These are phyloP conservation scores for Chalcis sispes DNA, from an alignment of 2,888 invertebrate species.

Conservation along the genomic window DNA sequence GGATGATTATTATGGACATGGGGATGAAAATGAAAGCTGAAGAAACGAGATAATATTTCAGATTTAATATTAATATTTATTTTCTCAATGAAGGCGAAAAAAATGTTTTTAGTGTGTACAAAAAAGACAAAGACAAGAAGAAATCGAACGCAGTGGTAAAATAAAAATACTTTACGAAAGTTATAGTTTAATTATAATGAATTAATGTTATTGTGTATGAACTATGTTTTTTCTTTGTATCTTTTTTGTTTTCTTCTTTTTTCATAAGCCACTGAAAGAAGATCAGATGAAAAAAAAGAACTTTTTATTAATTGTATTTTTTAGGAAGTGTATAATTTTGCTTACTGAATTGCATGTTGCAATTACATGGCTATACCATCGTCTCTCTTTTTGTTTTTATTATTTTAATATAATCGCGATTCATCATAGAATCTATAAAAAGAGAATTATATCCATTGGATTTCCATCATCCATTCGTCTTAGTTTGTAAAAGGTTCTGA, in stretches of 20 bases:
- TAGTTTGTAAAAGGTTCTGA: constrained; percentile 47
- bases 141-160: constrained; percentile 60
- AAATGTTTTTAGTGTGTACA: constrained; percentile 74
- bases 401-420: constrained; percentile 56
- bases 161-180: constrained; percentile 72
- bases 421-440: constrained; percentile 57
- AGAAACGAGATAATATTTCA: constrained; percentile 71
- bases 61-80: constrained; percentile 76
- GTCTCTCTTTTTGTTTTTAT: constrained; percentile 70
- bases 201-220: constrained; percentile 68
- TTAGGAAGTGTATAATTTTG: constrained; percentile 68
- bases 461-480: constrained; percentile 45
- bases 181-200: constrained; percentile 73
- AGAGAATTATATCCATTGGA: constrained; percentile 51
- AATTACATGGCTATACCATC: constrained; percentile 69
- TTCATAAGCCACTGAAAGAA: constrained; percentile 65
- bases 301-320: constrained; percentile 71
- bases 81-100: constrained; percentile 72
- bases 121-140: constrained; percentile 61
- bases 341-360: constrained; percentile 69
- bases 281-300: constrained; percentile 63
- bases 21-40: constrained; percentile 59
- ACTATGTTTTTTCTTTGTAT: constrained; percentile 61
- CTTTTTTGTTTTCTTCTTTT: constrained; percentile 59
- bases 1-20: constrained; percentile 51